Conservation (phyloP, 2,113 vertebrate genomes). For the Charina bottae region DNA sequence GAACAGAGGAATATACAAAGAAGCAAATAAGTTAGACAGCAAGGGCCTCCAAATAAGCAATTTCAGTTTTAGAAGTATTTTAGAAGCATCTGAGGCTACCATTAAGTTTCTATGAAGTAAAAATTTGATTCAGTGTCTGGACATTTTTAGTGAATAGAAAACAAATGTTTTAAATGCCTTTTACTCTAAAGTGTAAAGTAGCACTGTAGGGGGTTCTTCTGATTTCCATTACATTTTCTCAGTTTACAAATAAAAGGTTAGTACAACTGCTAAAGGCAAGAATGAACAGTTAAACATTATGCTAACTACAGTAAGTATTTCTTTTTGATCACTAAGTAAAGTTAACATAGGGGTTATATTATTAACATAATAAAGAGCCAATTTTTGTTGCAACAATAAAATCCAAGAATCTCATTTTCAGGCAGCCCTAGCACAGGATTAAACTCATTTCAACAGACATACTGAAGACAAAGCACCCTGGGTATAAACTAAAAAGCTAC, state of each 20-base stretch:
- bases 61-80: background rate
- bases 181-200: conserved; percentile 15
- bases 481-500: background rate
- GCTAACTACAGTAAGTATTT: background rate
- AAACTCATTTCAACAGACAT: background rate
- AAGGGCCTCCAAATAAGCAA: background rate
- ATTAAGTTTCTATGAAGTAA: background rate
- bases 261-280: background rate
- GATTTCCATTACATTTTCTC: background rate
- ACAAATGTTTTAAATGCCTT: background rate
- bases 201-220: background rate
- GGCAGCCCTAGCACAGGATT: background rate
- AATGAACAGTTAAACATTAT: conserved; percentile 6
- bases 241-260: conserved; percentile 11
- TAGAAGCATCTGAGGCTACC: background rate
- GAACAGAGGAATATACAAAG: no score
- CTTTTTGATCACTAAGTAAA: background rate
- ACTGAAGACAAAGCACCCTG: background rate
- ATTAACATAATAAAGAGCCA: background rate
- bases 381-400: background rate
- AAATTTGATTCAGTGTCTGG: background rate
- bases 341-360: background rate
- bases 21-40: no score
- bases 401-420: background rate
- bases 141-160: background rate